Percentiles rank a stretch among this genome's conserved stretches.
These are phyloP conservation scores for Scartelaos histophorus DNA, from an alignment of 2,113 vertebrate species.

Conservation along the genomic window DNA sequence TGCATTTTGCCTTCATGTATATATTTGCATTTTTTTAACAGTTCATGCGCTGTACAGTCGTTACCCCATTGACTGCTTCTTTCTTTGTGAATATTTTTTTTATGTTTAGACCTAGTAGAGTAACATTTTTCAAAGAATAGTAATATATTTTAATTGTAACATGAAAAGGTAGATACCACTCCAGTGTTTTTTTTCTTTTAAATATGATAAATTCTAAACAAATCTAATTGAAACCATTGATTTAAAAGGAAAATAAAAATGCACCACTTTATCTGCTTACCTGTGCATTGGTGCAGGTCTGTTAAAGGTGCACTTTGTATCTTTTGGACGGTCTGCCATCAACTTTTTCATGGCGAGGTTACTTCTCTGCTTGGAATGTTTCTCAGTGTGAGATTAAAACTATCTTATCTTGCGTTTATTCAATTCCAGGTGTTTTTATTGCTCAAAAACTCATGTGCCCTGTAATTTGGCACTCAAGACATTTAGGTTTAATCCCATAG, in stretches of 20 bases:
- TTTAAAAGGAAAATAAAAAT: neutral
- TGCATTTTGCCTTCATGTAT: slow-evolving; percentile 69
- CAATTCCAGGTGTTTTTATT: too few species aligned
- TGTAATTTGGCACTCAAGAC: neutral
- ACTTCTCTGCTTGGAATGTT: neutral
- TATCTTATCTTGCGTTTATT: neutral
- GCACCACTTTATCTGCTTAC: neutral
- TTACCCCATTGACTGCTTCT: slow-evolving; percentile 39
- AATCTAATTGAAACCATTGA: neutral
- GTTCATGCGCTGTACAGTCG: slow-evolving; percentile 67
- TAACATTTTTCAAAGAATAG: slow-evolving; percentile 14
- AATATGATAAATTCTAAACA: neutral
- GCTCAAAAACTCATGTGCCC: too few species aligned
- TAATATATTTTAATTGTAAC: neutral
- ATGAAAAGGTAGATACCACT: slow-evolving; percentile 5
- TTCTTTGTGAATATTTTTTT: slow-evolving; percentile 38
- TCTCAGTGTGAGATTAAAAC: neutral
- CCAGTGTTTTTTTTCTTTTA: neutral
- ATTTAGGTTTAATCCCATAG: neutral
- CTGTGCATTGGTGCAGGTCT: neutral
- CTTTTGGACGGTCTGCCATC: neutral
- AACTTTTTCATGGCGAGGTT: neutral
- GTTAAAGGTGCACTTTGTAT: neutral
- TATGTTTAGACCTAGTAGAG: slow-evolving; percentile 28
- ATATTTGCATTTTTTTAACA: slow-evolving; percentile 66